Base-by-base conservation (phyloP, 2,113 vertebrate genomes). In the Salvelinus sp. region DNA sequence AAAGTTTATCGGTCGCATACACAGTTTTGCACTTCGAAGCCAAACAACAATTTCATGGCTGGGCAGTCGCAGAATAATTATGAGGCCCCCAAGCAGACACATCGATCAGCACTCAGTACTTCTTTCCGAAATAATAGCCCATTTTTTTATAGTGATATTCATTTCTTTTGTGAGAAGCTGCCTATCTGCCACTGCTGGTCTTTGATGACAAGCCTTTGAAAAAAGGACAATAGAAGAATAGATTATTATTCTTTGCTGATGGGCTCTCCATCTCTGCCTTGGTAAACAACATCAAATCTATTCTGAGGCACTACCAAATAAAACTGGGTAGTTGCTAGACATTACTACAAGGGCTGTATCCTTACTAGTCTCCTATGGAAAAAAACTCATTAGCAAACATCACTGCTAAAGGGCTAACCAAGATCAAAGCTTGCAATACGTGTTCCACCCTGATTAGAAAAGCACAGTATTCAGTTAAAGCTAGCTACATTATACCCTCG, bases 1-100 rank as follows among this genome's bases (percentile, higher is more conserved):
- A 44, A 44, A 44, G 38, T 44, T 44, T 44, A 44, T 44, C 9
- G 2, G 38, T 10, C 38, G 2, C 38, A 10, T 44, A 44, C 38
- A 38, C 38, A 44, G 38, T 10, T 12, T 44, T 44, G 7, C 2
- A 44, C 9, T 12, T 44, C 38, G 38, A 57, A 57, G 50, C 76
- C 44, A 90, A 86, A 88, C 88, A 89, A 89, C 87, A 86, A 88
- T 89, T 89, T 90, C 82, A 91, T 76, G 85, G 85, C 79, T 85
- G 87, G 77, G 62, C 79, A 81, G 82, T 80, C 82, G 69, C 69
- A 82, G 72, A 88, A 83, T 89, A 87, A 89, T 88, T 89, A 87
- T 75, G 82, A 63, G 58, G 75, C 81, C 76, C 67, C 74, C 66
- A 44, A 82, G 82, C 74, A 54, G 70, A 78, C 83, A 73, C 82